Base-by-base conservation (phyloP, 1,140 invertebrate genomes). In the Helicoverpa zea region DNA sequence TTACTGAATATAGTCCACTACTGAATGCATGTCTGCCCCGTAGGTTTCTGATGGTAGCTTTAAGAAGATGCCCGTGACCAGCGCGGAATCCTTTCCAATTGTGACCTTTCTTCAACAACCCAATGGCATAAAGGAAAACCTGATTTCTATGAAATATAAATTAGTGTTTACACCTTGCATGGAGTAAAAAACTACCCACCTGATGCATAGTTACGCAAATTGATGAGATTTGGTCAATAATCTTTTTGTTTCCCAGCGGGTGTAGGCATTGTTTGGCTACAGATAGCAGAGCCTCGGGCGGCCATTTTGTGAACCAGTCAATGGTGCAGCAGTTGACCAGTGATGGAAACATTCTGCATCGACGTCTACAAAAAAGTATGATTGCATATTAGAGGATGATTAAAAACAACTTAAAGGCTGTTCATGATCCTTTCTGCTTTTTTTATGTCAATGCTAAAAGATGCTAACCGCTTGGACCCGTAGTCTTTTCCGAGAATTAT, bases 241-340 rank as follows among this genome's bases (percentile, higher is more conserved):
- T 89, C 18, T 91, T 84, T 11, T 75, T 43, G 49, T 92, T 83
- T 14, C 72, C 89, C 5, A 91, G 79, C 51, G 89, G 90, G 14
- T 83, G 87, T 3, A 93, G 85, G 66, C 88, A 94, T 73, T 92
- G 92, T 61, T 89, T 54, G 0, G 97, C 98, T 0, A 98, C 98
- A 0, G 97, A 98, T 11, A 98, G 95, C 30, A 99, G 92, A 9
- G 98, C 98, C 91, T 98, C 98, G 43, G 97, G 96, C 3, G 98
- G 98, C 98, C 98, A 99, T 82, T 97, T 97, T 80, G 96, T 97
- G 92, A 98, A 99, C 98, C 98, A 99, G 91, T 99, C 98, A 75
- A 99, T 99, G 0, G 98, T 99, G 86, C 98, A 99, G 89, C 98
- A 99, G 88, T 99, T 99, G 0, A 99, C 98, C 56, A 99, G 94